Evolutionary conservation across 2,113 vertebrate genomes (phyloP), one percentile per base, ranked within the genome.

Genomic region (Cottus gobio): DNA sequence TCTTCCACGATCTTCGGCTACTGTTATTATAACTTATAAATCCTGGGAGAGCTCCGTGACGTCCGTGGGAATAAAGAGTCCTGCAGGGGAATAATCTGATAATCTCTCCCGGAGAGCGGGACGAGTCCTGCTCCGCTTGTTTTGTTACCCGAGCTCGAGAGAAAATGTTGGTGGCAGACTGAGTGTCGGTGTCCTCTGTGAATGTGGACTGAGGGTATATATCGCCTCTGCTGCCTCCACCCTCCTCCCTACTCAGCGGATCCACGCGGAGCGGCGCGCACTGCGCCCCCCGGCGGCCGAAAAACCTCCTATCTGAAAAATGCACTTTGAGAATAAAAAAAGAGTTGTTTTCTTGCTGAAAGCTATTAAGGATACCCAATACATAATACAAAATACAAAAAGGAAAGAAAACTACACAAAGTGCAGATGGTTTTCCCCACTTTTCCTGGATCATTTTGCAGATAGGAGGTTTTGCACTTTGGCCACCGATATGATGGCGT

Each of bases 1-100:
- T 93, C 93, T 92, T 93, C 77, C 80, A 72, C 11, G 39, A 54
- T 75, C 82, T 81, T 65, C 80, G 24, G 3, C 77, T 83, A 66
- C 67, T 56, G 77, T 58, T 75, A 44, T 4, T 89, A 90, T 66
- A 89, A 91, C 86, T 89, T 86, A 46, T 89, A 30, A 89, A 30
- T 57, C 91, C 91, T 62, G 73, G 20, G 71, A 71, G 82, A 24
- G 54, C 72, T 86, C 18, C 42, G 12, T 54, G 22, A 15, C 75
- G 76, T 91, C 82, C 84, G 16, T 11, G 46, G 39, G 71, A 71
- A 74, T 34, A 50, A 58, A 56, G 18, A 60, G 64, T 90, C 87
- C 90, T 9, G 61, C n/a, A n/a, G 11, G 52, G 12, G 68, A 50
- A 57, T 16, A 42, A 64, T 30, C 13, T 57, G 68, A 9, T 2